Evolutionary conservation across 2,113 vertebrate genomes (phyloP).

Genomic region (Sphyrna mokarran): DNA sequence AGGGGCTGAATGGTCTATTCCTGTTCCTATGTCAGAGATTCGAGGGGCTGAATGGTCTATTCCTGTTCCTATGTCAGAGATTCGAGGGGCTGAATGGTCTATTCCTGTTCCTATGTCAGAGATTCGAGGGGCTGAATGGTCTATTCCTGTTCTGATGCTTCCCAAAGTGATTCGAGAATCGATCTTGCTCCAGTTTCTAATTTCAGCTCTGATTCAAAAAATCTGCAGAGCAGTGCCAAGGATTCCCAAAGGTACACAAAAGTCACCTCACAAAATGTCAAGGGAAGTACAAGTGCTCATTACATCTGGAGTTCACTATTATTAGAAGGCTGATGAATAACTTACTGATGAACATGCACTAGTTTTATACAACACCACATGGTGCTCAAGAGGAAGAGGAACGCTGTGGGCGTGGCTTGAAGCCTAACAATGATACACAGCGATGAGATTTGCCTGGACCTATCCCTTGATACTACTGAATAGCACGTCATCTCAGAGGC

Average conservation of each 20-base stretch:
- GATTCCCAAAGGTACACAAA: background rate
- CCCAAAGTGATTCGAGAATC: background rate
- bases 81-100: background rate
- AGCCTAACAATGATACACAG: background rate
- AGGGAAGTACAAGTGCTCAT: conserved; percentile 18
- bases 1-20: no score
- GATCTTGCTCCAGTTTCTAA: conserved; percentile 4
- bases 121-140: background rate
- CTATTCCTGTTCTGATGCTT: background rate
- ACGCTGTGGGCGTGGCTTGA: background rate
- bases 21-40: no score
- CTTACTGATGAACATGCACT: background rate
- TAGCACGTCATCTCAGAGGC: background rate
- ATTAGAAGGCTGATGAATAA: background rate
- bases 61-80: no score
- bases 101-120: background rate
- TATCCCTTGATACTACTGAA: background rate
- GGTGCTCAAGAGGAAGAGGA: no score
- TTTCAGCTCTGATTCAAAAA: background rate
- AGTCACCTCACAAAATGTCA: conserved; percentile 4
- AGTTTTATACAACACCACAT: background rate
- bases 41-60: no score
- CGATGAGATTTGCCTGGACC: background rate
- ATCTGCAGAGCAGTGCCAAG: background rate
- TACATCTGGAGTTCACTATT: background rate